These are phyloP conservation scores for Artibeus jamaicensis DNA, from an alignment of 2,797 vertebrate species.

Conservation along the genomic window DNA sequence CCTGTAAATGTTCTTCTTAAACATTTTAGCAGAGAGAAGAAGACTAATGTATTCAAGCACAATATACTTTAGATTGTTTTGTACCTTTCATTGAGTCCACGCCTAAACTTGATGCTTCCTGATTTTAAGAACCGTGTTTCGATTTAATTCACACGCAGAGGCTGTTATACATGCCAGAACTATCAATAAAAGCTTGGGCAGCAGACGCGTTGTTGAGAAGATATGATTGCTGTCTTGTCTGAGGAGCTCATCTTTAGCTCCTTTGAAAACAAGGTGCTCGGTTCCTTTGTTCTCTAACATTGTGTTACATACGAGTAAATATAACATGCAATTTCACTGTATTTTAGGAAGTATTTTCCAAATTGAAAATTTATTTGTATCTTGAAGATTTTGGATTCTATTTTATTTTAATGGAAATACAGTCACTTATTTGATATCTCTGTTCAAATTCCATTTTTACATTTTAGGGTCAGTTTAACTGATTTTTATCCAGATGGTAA, in stretches of 20 bases:
- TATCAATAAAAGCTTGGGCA: not conserved
- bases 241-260: not conserved
- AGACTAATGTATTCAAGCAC: not conserved
- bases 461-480: slow-evolving; percentile 36
- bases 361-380: not conserved
- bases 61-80: not conserved
- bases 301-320: not conserved
- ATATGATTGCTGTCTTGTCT: not conserved
- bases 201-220: not conserved
- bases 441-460: slow-evolving; percentile 30
- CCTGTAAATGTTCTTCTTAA: not conserved
- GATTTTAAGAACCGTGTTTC: not conserved
- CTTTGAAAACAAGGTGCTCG: not conserved
- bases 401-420: slow-evolving; percentile 32
- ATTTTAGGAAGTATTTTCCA: slow-evolving; percentile 31
- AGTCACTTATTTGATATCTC: slow-evolving; percentile 35
- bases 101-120: not conserved
- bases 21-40: not conserved
- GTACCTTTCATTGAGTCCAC: not conserved
- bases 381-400: slow-evolving; percentile 2
- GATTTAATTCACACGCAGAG: not conserved
- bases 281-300: slow-evolving; percentile 12
- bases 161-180: not conserved
- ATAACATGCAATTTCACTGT: not conserved
- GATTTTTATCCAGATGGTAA: slow-evolving; percentile 49